Evolutionary conservation across 2,797 vertebrate genomes (phyloP).

Genomic region (Hemibagrus guttatus): DNA sequence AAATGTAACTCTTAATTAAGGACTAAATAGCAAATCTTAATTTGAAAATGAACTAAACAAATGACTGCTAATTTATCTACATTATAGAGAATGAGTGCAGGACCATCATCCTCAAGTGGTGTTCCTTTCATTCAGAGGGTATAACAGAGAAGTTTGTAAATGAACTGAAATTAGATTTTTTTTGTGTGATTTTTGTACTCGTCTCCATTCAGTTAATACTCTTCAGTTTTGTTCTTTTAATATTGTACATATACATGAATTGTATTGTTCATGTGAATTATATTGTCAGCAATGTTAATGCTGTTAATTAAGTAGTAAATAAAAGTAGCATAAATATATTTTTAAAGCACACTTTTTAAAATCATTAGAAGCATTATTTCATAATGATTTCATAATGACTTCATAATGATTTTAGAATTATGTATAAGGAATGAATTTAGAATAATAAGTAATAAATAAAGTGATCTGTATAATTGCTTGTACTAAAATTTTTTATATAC

Average conservation of each 20-base stretch:
- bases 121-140: slow-evolving; percentile 41
- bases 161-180: background rate
- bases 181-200: background rate
- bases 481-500: background rate
- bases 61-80: background rate
- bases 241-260: background rate
- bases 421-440: background rate
- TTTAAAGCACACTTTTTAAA: background rate
- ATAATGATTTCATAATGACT: too few species aligned
- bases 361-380: too few species aligned
- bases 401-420: background rate
- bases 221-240: background rate
- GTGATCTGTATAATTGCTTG: background rate
- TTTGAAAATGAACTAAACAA: background rate
- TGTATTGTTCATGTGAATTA: background rate
- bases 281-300: background rate
- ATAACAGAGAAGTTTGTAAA: slow-evolving; percentile 38
- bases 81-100: slow-evolving; percentile 49
- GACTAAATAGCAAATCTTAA: background rate
- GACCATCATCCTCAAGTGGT: slow-evolving; percentile 54
- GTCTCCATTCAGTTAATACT: background rate
- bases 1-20: background rate
- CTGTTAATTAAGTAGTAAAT: background rate
- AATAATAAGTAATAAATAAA: too few species aligned
- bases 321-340: background rate